Conservation (phyloP, 2,888 invertebrate genomes). For the Anticlea derivata region DNA sequence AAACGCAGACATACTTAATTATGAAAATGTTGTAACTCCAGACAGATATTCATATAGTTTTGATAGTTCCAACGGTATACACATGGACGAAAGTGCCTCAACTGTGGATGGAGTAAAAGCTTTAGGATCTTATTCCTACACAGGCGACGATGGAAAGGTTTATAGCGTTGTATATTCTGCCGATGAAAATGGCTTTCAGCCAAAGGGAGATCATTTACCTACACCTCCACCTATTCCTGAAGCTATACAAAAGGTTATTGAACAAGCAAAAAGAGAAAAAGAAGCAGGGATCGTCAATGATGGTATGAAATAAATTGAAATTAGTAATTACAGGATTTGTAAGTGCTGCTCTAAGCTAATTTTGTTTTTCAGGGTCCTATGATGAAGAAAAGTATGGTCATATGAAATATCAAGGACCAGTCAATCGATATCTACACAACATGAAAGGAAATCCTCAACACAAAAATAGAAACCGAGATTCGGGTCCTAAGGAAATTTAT, state of each 20-base stretch:
- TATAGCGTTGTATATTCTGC: slow-evolving; percentile 66
- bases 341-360: not conserved
- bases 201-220: slow-evolving; percentile 69
- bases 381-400: slow-evolving; percentile 68
- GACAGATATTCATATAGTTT: slow-evolving; percentile 63
- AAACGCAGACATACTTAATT: slow-evolving; percentile 59
- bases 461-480: not conserved
- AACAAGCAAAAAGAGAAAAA: slow-evolving; percentile 58
- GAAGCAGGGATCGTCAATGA: slow-evolving; percentile 61
- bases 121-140: slow-evolving; percentile 66
- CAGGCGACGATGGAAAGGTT: slow-evolving; percentile 69
- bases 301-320: slow-evolving; percentile 49
- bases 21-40: slow-evolving; percentile 56
- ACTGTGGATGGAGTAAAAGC: slow-evolving; percentile 62
- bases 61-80: slow-evolving; percentile 72
- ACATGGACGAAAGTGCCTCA: slow-evolving; percentile 65
- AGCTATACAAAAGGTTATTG: slow-evolving; percentile 64
- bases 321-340: not conserved
- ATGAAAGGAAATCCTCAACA: not conserved
- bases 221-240: slow-evolving; percentile 71
- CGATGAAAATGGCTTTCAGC: slow-evolving; percentile 71
- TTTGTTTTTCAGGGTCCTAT: slow-evolving; percentile 56
- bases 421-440: slow-evolving; percentile 20
- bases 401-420: slow-evolving; percentile 49
- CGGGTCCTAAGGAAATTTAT: not conserved